These are phyloP conservation scores for Leptodirus hochenwartii DNA, from an alignment of 2,888 invertebrate species.

Conservation along the genomic window DNA sequence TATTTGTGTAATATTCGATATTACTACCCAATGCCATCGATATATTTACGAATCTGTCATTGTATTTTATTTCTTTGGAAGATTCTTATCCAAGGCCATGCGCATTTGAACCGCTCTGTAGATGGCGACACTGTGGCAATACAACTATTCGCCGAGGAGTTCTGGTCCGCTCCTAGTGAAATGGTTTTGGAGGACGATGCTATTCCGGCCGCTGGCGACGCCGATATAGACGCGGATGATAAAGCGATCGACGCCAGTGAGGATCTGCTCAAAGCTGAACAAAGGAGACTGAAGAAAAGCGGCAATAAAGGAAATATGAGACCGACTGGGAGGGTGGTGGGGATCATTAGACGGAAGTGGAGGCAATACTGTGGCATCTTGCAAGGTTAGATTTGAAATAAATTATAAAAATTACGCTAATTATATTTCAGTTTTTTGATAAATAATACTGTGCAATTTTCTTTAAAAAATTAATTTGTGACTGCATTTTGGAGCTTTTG, in stretches of 20 bases:
- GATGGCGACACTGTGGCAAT: constrained; percentile 90
- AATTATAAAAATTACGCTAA: too few species aligned
- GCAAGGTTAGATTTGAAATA: too few species aligned
- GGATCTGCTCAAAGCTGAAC: not conserved
- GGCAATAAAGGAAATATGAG: constrained; percentile 18
- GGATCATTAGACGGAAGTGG: constrained; percentile 92
- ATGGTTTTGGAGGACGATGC: constrained; percentile 62
- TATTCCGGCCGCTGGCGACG: constrained; percentile 42
- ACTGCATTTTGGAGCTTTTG: too few species aligned
- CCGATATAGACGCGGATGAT: constrained; percentile 39
- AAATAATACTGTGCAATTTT: too few species aligned
- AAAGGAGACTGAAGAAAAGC: too few species aligned
- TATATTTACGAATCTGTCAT: too few species aligned
- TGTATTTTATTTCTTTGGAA: constrained; percentile 20
- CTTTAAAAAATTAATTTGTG: too few species aligned
- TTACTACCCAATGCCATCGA: too few species aligned
- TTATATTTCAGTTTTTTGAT: too few species aligned
- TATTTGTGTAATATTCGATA: too few species aligned
- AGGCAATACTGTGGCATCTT: constrained; percentile 95
- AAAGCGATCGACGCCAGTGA: constrained; percentile 10
- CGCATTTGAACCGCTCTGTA: constrained; percentile 79
- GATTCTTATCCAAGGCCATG: constrained; percentile 72
- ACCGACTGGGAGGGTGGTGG: constrained; percentile 73
- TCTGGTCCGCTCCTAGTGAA: constrained; percentile 86
- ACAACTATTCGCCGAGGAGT: constrained; percentile 65